Evolutionary conservation across 1,140 invertebrate genomes (phyloP), one percentile per base, ranked within the genome.

Genomic region (Hycleus cichorii): DNA sequence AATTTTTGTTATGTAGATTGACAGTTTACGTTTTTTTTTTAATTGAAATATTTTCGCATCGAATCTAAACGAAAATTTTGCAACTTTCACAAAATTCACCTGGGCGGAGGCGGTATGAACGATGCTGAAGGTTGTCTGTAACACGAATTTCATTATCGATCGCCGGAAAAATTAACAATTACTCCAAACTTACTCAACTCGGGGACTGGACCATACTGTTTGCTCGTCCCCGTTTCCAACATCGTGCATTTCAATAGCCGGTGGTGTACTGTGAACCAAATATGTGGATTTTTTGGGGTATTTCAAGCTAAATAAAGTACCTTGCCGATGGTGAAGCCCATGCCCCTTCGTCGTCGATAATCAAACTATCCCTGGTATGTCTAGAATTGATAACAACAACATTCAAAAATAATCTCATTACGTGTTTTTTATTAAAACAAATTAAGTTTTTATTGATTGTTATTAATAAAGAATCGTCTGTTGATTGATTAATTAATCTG

Each of bases 311-410:
- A 18, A 18, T 18, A 32, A 32, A 7, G 7, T 54, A 59, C 57
- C 26, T 46, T 38, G 46, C 40, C 1, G 57, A 43, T 8, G 57
- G 57, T n/a, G 57, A 44, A 3, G 57, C 57, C 57, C 57, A 59
- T 6, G 46, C 44, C 6, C 57, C 57, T 48, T 59, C 57, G 2
- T 59, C 50, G 12, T 59, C 51, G 25, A 59, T 59, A 39, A 54
- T 18, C n/a, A 54, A 26, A 10, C 57, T 50, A 26, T 59, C 47
- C 42, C 57, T 40, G 12, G 57, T 12, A 11, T 46, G 50, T 44
- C 57, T 59, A 11, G 1, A 51, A 52, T 12, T 10, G 4, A 32
- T 5, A 32, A 5, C 7, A 32, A 32, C 12, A 18, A 18, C 18
- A 18, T 18, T 18, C 1, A 18, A 18, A 1, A 18, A 18, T 18